Percentiles rank a stretch among this genome's conserved stretches.
Conservation (phyloP, 2,797 vertebrate genomes). For the Protonibea diacanthus region DNA sequence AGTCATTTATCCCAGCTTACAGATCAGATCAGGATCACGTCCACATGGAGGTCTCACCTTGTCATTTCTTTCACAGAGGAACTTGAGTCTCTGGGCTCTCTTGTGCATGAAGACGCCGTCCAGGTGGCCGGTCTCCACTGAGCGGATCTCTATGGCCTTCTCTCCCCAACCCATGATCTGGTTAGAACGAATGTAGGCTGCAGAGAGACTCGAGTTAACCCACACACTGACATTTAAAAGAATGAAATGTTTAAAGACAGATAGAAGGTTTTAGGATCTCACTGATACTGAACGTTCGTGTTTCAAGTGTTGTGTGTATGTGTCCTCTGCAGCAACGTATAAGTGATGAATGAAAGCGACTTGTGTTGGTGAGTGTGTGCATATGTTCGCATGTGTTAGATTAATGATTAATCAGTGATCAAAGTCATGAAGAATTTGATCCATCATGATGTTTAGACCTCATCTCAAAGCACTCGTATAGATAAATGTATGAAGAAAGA, state of each 20-base stretch:
- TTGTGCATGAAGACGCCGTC: slow-evolving; percentile 97
- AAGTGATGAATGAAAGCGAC: not conserved
- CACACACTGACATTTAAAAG: not conserved
- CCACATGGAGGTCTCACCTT: slow-evolving; percentile 82
- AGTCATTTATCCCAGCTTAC: not conserved
- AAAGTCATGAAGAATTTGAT: not conserved
- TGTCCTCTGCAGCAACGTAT: not conserved
- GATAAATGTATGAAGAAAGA: not conserved
- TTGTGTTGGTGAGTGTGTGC: not conserved
- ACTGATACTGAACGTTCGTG: too few species aligned
- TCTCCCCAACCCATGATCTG: slow-evolving; percentile 97
- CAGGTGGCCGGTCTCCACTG: slow-evolving; percentile 93
- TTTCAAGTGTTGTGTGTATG: not conserved
- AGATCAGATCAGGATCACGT: not conserved
- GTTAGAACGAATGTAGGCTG: slow-evolving; percentile 94
- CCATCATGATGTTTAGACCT: too few species aligned
- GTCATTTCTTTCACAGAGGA: slow-evolving; percentile 94
- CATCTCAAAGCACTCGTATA: not conserved
- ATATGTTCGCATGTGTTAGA: not conserved
- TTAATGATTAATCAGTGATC: slow-evolving; percentile 7
- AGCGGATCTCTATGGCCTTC: slow-evolving; percentile 96
- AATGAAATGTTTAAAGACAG: not conserved
- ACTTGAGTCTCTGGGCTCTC: slow-evolving; percentile 94
- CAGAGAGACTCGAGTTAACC: not conserved
- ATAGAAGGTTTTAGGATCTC: too few species aligned